These are phyloP conservation scores for Phenacoccus solenopsis DNA, from an alignment of 1,140 invertebrate species.

Conservation along the genomic window DNA sequence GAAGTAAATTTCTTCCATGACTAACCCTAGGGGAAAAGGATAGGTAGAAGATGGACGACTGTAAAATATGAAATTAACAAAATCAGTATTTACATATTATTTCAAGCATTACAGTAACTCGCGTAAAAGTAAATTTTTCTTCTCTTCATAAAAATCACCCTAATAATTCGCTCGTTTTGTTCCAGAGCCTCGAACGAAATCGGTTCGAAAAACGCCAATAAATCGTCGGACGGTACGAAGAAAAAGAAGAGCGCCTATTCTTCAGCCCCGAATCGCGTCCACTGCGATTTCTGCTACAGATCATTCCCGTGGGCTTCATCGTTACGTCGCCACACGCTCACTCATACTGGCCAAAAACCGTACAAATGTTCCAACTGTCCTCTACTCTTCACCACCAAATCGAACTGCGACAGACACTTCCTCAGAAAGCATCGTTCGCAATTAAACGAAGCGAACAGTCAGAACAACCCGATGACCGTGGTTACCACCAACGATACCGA, in stretches of 20 bases:
- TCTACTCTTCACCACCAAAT: constrained; percentile 89
- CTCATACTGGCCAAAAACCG: constrained; percentile 91
- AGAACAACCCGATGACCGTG: background rate
- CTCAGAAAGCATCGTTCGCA: constrained; percentile 36
- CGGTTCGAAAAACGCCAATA: constrained; percentile 38
- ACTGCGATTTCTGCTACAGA: constrained; percentile 80
- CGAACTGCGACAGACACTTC: constrained; percentile 89
- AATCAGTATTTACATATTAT: too few species aligned
- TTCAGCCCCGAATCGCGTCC: constrained; percentile 79
- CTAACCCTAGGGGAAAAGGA: too few species aligned
- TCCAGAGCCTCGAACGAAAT: constrained; percentile 36
- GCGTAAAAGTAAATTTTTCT: too few species aligned
- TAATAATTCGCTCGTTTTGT: background rate
- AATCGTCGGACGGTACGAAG: constrained; percentile 9
- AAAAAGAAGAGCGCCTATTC: constrained; percentile 94
- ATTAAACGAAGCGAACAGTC: background rate
- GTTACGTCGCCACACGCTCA: constrained; percentile 77
- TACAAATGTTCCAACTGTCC: constrained; percentile 87
- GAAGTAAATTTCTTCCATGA: too few species aligned
- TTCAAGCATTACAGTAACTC: too few species aligned
- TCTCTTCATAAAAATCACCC: background rate
- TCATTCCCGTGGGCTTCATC: constrained; percentile 95
- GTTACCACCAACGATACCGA: constrained; percentile 23
- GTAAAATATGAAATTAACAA: too few species aligned
- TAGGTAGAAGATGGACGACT: too few species aligned